A percentile compares a stretch with the other conserved stretches of the same genome.
Conservation (phyloP, 2,797 vertebrate genomes). For the Sylvia borin region DNA sequence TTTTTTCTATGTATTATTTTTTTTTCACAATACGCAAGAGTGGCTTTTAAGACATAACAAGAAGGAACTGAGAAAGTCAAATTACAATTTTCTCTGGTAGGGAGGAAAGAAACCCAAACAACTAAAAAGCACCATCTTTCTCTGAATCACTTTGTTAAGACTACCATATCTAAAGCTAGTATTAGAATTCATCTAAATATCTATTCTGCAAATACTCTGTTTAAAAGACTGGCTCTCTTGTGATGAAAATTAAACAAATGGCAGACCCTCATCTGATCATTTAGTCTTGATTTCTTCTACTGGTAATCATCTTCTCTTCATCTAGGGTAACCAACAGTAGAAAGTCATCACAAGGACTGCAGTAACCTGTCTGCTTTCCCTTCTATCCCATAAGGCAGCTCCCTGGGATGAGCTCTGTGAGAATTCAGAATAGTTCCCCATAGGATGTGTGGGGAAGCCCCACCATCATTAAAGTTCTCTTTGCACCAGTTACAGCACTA, state of each 20-base stretch:
- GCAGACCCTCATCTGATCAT: background rate
- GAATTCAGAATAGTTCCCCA: background rate
- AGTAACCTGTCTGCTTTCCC: background rate
- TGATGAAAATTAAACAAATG: background rate
- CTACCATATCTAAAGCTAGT: background rate
- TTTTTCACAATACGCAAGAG: background rate
- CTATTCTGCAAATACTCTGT: background rate
- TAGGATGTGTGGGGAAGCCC: background rate
- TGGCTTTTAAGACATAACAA: background rate
- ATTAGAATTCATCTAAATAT: background rate
- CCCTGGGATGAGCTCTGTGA: background rate
- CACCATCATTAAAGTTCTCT: background rate
- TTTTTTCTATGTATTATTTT: background rate
- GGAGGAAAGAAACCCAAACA: background rate
- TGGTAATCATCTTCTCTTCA: background rate
- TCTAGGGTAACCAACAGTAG: background rate
- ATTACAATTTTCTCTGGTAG: background rate
- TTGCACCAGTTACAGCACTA: background rate
- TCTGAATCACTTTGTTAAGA: background rate
- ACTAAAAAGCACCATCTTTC: fast-evolving
- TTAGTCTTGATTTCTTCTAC: background rate
- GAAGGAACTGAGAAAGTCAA: background rate
- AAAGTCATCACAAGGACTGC: background rate
- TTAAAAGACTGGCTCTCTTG: background rate
- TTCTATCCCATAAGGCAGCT: background rate